Base-by-base conservation (phyloP, 1,140 invertebrate species). In the Drosophila jambulina region DNA sequence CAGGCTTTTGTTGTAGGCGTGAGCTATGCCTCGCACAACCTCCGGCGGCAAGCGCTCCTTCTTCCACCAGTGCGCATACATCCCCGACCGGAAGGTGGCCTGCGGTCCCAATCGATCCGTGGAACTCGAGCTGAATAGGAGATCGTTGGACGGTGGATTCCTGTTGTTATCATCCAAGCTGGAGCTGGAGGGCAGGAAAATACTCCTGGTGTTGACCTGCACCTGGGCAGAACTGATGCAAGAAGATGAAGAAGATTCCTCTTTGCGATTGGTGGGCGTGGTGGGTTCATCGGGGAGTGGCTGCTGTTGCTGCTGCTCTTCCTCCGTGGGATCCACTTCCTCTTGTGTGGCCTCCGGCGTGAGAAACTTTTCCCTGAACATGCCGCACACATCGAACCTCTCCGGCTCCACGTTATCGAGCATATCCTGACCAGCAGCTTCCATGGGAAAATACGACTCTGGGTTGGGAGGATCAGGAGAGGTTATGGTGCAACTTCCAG, bases 41-140 rank as follows among this genome's bases (percentile, higher is more conserved):
- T 94, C 94, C 64, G 94, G 93, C 25, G 96, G 96, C 92, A 97
- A 94, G 86, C 96, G 95, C 91, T 96, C 96, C 95, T 97, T 97
- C 93, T 97, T 95, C 96, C 97, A 97, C 97, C 97, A 98, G 93
- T 98, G 97, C 69, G 97, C 97, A 92, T 98, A 98, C 91, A 98
- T 94, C 79, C 96, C 96, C 27, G 97, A 97, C 36, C 96, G 95
- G 93, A 96, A 97, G 80, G 95, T 94, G 92, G 94, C 70, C 17
- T 68, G 68, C 12, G 82, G 69, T n/a, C 57, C 78, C 64, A 77
- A 67, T 38, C 69, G 72, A 45, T 86, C 87, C 8, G 83, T 69
- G 13, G 88, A 90, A 23, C 68, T 91, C 60, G 78, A 81, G 21
- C 64, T 80, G 48, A 86, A 80, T 4, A 69, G 27, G 7, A 85